Evolutionary conservation across 2,888 invertebrate species (phyloP), one percentile per base, ranked within the genome.

Genomic region (Boloria selene): DNA sequence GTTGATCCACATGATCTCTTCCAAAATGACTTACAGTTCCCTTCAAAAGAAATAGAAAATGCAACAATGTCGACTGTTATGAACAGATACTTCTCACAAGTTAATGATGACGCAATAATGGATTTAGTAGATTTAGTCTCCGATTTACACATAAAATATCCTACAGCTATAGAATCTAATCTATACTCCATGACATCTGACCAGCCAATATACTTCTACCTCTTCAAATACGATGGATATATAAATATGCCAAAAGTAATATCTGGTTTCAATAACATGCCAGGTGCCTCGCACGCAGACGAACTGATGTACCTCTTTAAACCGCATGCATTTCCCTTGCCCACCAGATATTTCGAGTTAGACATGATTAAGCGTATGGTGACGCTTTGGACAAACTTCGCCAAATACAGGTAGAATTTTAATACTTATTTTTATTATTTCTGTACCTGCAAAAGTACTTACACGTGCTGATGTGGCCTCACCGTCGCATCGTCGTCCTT

Each of bases 341-440:
- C 89, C 0, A 81, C 83, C n/a, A 77, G 83, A 17, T 78, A 77
- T 50, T 71, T 87, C 16, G 92, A 92, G 72, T 75, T 72, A 13
- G 69, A 71, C 3, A 90, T 90, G 88, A 83, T 87, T 54, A 75
- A 77, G 50, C 77, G 84, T 2, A 88, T 92, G 88, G 83, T 90
- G 31, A 86, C 84, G 6, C 73, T 92, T 72, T 92, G 91, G 91
- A 91, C 91, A 0, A 92, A 92, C 75, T 92, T 92, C 64, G 92
- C 92, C 3, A 92, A 92, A 72, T 88, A 84, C 72, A 79, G 85
- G 92, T 92, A 74, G 22, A 22, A 22, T 22, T 38, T 50, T 17
- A 31, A 4, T 49, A 14, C 16, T 18, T 59, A 22, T n/a, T 44
- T 22, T 45, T 16, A n/a, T n/a, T n/a, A n/a, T n/a, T n/a, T n/a